Conservation (phyloP, 2,113 vertebrate genomes). For the Hymenochirus boettgeri region DNA sequence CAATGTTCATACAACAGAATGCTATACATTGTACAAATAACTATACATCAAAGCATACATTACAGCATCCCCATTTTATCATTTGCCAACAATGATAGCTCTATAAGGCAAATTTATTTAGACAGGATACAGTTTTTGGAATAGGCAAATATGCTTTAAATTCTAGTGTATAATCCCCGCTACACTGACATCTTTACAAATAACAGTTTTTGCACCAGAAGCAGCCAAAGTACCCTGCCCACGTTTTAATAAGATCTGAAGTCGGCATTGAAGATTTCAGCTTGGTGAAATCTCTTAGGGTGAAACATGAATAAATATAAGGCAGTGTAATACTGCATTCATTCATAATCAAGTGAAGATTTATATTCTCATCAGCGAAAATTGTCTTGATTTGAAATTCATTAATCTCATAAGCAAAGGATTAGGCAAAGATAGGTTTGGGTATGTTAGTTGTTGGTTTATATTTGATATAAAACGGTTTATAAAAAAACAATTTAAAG, state of each 20-base stretch:
- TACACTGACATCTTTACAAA: conserved; percentile 33
- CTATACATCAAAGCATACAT: too few relatives aligned
- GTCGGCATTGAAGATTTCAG: conserved; percentile 45
- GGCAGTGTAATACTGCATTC: conserved; percentile 43
- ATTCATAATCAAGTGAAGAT: conserved; percentile 49
- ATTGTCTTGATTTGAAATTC: conserved; percentile 43
- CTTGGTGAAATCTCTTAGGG: conserved; percentile 41
- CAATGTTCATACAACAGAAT: too few relatives aligned
- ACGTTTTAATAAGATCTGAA: conserved; percentile 54
- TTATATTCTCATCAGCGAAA: conserved; percentile 45
- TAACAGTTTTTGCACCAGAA: conserved; percentile 48
- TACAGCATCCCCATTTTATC: too few relatives aligned
- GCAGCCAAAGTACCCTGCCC: conserved; percentile 44
- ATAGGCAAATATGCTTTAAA: background rate
- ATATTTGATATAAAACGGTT: conserved; percentile 26
- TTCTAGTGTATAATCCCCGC: background rate
- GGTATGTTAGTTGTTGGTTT: conserved; percentile 24
- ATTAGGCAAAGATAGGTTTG: conserved; percentile 42
- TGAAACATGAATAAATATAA: conserved; percentile 50
- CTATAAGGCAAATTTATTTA: background rate
- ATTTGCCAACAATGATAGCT: background rate
- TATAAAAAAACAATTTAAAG: too few relatives aligned
- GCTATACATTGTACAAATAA: too few relatives aligned
- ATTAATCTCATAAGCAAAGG: conserved; percentile 50
- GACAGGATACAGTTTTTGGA: background rate